Evolutionary conservation across 2,797 vertebrate genomes (phyloP).

Genomic region (Austrolebias charrua): DNA sequence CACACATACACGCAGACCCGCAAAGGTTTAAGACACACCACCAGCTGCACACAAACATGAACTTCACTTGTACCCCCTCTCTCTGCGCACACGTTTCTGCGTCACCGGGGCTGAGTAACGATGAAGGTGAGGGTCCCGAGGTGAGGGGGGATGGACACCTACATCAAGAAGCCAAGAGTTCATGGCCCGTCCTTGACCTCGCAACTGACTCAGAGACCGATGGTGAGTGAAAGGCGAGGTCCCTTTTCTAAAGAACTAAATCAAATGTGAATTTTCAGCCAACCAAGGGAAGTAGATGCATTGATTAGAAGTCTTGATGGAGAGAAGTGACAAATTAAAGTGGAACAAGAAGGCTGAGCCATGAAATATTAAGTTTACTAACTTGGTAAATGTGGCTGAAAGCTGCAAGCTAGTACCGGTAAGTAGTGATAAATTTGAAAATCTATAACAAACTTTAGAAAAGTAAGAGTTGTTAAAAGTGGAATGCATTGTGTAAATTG

Average conservation of each 20-base stretch:
- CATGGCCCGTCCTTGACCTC: conserved; percentile 56
- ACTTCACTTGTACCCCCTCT: conserved; percentile 28
- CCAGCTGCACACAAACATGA: conserved; percentile 4
- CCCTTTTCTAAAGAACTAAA: conserved; percentile 11
- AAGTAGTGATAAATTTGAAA: neutral
- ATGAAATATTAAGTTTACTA: conserved; percentile 28
- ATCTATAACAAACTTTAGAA: conserved; percentile 4
- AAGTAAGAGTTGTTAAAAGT: neutral
- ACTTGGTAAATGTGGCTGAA: conserved; percentile 8
- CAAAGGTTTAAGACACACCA: conserved; percentile 6
- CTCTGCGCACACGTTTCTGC: conserved; percentile 4
- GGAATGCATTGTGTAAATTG: no score
- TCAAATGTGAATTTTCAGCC: neutral
- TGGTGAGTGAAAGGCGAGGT: conserved; percentile 20
- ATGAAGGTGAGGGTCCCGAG: conserved; percentile 31
- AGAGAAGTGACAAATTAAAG: conserved; percentile 7
- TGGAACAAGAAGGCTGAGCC: conserved; percentile 2
- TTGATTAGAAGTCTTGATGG: conserved; percentile 7
- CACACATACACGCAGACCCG: conserved; percentile 7
- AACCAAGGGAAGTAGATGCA: neutral
- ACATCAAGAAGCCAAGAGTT: conserved; percentile 30
- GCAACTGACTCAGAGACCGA: conserved; percentile 12
- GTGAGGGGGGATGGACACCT: neutral
- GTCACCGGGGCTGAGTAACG: conserved; percentile 30
- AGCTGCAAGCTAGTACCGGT: conserved; percentile 10